These are phyloP conservation scores for Andrena camellia DNA, from an alignment of 2,888 invertebrate species.

Conservation along the genomic window DNA sequence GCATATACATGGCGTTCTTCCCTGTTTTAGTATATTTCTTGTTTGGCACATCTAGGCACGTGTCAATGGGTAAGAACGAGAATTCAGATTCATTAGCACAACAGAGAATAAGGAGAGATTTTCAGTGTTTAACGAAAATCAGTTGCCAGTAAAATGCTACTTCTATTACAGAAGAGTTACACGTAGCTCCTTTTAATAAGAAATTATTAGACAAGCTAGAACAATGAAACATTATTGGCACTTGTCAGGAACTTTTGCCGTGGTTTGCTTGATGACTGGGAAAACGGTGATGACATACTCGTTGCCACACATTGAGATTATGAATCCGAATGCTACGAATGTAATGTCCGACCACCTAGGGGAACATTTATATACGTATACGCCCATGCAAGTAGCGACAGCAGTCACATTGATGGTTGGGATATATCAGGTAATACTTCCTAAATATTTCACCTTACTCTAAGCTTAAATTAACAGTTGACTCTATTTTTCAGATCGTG, in stretches of 20 bases:
- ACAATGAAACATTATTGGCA: conserved; percentile 68
- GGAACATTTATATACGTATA: conserved; percentile 75
- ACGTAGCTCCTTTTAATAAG: conserved; percentile 62
- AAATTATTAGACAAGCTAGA: conserved; percentile 60
- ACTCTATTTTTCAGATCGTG: conserved; percentile 86
- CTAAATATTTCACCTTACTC: not conserved
- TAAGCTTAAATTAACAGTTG: not conserved
- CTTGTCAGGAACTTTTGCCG: conserved; percentile 91
- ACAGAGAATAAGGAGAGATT: not conserved
- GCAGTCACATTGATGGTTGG: conserved; percentile 92
- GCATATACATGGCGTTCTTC: conserved; percentile 87
- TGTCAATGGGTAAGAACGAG: conserved; percentile 87
- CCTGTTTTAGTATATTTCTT: conserved; percentile 88
- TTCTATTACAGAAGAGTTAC: conserved; percentile 68
- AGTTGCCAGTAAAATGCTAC: conserved; percentile 52
- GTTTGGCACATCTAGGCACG: conserved; percentile 89
- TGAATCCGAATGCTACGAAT: conserved; percentile 89
- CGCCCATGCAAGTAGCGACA: conserved; percentile 90
- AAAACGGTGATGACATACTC: conserved; percentile 89
- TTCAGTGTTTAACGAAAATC: not conserved
- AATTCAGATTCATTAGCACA: not conserved
- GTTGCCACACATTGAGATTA: conserved; percentile 82
- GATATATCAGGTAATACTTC: conserved; percentile 89
- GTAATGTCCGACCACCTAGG: conserved; percentile 87
- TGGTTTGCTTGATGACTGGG: conserved; percentile 96